Evolutionary conservation across 2,113 vertebrate genomes (phyloP), one percentile per base, ranked within the genome.

Genomic region (Ceyx cyanopectus): DNA sequence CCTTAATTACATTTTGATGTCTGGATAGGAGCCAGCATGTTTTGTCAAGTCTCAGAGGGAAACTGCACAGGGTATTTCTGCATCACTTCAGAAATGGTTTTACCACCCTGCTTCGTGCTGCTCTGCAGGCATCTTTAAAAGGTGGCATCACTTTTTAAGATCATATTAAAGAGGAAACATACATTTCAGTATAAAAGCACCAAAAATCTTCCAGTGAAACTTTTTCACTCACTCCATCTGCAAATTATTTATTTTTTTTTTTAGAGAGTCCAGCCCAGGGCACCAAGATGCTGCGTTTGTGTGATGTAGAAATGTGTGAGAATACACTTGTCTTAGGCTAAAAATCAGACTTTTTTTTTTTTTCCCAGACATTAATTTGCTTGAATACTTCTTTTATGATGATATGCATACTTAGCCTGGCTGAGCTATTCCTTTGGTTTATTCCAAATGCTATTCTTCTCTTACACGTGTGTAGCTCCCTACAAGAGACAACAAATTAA

Each of bases 1-100:
- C 81, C 61, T 96, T 95, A 92, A 95, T 95, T 96, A 93, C 87
- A 85, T 90, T 95, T 90, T 96, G 85, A 77, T 92, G 87, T 88
- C 92, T 95, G 95, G 93, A 84, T 95, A 82, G 61, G 85, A 81
- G 85, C 89, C 92, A 90, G 62, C 63, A 90, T 81, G 67, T 89
- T 94, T 85, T 93, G 68, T 92, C 34, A 92, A 78, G 63, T 93
- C 87, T 87, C 91, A 73, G 2, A 92, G 79, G 90, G 81, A 93
- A 95, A 88, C 91, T 65, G 27, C 61, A 68, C 40, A 69, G 27
- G 43, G 77, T 93, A 87, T 69, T 94, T 94, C 82, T 93, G 94
- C 93, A 81, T 89, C 69, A 95, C 92, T 95, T 95, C 92, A 80
- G 92, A 96, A 87, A 92, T 69, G 84, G 78, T 93, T 93, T 93